Evolutionary conservation across 2,113 vertebrate species (phyloP), one percentile per base, ranked within the genome.

Genomic region (Coryphaenoides rupestris): DNA sequence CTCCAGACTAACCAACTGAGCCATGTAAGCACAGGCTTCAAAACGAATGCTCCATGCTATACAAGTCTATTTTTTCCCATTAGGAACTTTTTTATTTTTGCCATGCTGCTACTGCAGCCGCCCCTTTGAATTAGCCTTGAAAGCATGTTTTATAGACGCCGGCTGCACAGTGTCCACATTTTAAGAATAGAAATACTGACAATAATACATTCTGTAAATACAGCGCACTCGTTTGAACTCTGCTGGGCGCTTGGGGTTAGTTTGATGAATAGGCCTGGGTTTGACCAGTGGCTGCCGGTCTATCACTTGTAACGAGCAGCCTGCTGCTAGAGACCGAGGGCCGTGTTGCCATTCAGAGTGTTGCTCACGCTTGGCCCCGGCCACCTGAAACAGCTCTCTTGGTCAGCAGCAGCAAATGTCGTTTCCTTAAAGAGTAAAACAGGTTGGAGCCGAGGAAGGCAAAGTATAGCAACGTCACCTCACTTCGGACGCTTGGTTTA

Each of bases 21-120:
- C 54, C 3, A 66, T 21, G 61, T 75, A 83, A 89, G 86, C 73
- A 81, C 17, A 21, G 53, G 58, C 84, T 83, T 89, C 78, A 85
- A 76, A 84, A 81, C 9, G 66, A 82, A 83, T 72, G 60, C 60
- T 65, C 16, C 4, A 81, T 75, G 77, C 60, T 57, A 63, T 67
- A 54, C 68, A 59, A 59, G 64, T 40, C 33, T 10, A 10, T 40
- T 40, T 40, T 40, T 40, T 40, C 33, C n/a, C 13, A n/a, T n/a
- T 50, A 4, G 12, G 47, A 17, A 17, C 17, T 50, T 50, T n/a
- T 50, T 1, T 50, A 17, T 50, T 79, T 78, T 75, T n/a, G 66
- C 66, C 58, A n/a, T 4, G 63, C 28, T 68, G 58, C 59, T 46
- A 12, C 40, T 45, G 13, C 40, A 45, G 5, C 40, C 5, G 5